A percentile compares a stretch with the other conserved stretches of the same genome.
Evolutionary conservation across 2,113 vertebrate species (phyloP).

Genomic region (Megaleporinus macrocephalus): DNA sequence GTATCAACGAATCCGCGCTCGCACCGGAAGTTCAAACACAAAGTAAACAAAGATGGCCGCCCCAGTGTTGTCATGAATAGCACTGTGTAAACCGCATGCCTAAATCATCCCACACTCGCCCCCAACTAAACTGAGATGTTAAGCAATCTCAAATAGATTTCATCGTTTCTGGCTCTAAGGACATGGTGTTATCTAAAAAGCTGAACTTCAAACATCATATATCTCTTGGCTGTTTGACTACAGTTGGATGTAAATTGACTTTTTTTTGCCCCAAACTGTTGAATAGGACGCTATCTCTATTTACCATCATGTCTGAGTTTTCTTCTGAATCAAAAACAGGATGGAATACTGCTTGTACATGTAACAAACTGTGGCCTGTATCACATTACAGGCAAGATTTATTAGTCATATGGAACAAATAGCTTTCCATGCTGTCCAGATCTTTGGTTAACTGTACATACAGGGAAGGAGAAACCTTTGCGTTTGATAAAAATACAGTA

Average conservation of each 20-base stretch:
- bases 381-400: constrained; percentile 14
- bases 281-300: too few relatives aligned
- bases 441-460: background rate
- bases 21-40: too few relatives aligned
- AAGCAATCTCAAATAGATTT: background rate
- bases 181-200: background rate
- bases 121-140: too few relatives aligned
- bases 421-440: constrained; percentile 14
- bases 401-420: constrained; percentile 37
- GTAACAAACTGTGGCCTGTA: constrained; percentile 36
- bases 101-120: background rate
- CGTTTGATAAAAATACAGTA: constrained; percentile 3
- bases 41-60: too few relatives aligned
- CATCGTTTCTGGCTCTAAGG: background rate
- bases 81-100: background rate
- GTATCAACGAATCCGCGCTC: too few relatives aligned
- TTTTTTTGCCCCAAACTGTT: too few relatives aligned
- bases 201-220: background rate
- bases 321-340: constrained; percentile 30
- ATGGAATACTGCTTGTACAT: background rate
- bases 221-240: background rate
- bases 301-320: constrained; percentile 14
- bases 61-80: too few relatives aligned
- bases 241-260: background rate
- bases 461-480: background rate